Conservation (phyloP, 2,113 vertebrate genomes). For the Fregetta grallaria region DNA sequence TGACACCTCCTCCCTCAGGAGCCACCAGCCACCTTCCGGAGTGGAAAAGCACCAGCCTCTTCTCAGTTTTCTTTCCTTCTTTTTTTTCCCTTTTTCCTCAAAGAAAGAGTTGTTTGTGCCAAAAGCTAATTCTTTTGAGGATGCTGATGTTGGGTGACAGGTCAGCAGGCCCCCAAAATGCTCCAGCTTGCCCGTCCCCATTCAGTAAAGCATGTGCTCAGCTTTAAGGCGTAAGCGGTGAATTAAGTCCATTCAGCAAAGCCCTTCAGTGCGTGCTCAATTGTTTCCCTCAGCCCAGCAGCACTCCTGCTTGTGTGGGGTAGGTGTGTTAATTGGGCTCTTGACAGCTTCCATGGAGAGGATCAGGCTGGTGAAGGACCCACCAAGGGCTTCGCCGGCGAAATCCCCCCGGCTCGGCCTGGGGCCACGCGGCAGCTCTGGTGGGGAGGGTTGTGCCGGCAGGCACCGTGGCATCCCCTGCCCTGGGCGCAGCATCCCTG, state of each 20-base stretch:
- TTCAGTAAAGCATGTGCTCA: not conserved
- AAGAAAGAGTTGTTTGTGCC: slow-evolving; percentile 34
- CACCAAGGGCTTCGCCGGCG: not conserved
- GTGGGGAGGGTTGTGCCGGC: accelerated
- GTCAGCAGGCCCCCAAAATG: not conserved
- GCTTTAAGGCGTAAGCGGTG: not conserved
- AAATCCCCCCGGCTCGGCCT: not conserved
- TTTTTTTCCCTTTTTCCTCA: not conserved
- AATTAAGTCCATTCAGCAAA: not conserved
- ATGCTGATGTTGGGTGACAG: slow-evolving; percentile 35
- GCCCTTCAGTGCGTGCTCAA: not conserved
- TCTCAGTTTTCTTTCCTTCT: not conserved
- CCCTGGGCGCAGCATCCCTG: not conserved
- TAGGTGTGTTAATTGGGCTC: not conserved
- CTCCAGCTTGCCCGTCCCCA: not conserved
- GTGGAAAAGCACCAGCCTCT: not conserved
- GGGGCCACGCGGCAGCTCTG: not conserved
- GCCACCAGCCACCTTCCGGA: not conserved
- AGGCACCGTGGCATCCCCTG: not conserved
- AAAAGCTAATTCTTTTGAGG: slow-evolving; percentile 23
- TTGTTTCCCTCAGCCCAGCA: not conserved
- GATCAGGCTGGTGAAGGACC: not conserved
- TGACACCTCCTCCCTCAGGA: not conserved
- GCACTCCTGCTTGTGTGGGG: not conserved
- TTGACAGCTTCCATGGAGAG: not conserved